Evolutionary conservation across 2,888 invertebrate species (phyloP).

Genomic region (Operophtera brumata): DNA sequence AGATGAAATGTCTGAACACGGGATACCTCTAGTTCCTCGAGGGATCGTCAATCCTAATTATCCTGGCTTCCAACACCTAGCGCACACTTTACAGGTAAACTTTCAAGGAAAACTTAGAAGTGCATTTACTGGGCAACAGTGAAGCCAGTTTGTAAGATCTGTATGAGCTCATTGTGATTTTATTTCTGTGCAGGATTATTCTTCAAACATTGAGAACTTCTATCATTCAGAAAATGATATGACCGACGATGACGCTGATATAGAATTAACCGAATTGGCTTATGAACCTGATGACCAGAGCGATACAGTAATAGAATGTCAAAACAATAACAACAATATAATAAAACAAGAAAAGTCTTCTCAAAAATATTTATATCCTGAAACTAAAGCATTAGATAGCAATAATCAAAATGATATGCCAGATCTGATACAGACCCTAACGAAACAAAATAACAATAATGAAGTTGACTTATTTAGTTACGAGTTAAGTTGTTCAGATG

Average conservation of each 20-base stretch:
- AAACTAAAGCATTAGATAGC: conserved; percentile 46
- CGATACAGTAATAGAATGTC: conserved; percentile 42
- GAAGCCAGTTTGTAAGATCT: conserved; percentile 1
- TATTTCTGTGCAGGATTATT: conserved; percentile 63
- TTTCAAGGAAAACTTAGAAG: conserved; percentile 39
- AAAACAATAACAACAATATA: conserved; percentile 69
- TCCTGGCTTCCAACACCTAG: conserved; percentile 91
- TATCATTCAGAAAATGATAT: conserved; percentile 79
- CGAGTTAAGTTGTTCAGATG: conserved; percentile 59
- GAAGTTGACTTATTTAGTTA: conserved; percentile 44
- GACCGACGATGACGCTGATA: conserved; percentile 73
- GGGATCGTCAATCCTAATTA: conserved; percentile 92
- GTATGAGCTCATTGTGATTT: neutral
- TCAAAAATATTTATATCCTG: conserved; percentile 34
- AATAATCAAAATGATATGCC: conserved; percentile 61
- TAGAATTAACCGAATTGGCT: conserved; percentile 61
- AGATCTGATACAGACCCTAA: conserved; percentile 68
- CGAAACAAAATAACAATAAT: conserved; percentile 65
- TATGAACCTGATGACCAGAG: conserved; percentile 53
- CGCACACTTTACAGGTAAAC: conserved; percentile 83
- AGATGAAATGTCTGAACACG: conserved; percentile 75
- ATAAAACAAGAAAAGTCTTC: conserved; percentile 39
- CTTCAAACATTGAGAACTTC: conserved; percentile 71
- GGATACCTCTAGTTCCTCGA: conserved; percentile 73
- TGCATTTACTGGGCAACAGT: conserved; percentile 38